Conservation (phyloP, 2,888 invertebrate genomes). For the Geotrupes spiniger region DNA sequence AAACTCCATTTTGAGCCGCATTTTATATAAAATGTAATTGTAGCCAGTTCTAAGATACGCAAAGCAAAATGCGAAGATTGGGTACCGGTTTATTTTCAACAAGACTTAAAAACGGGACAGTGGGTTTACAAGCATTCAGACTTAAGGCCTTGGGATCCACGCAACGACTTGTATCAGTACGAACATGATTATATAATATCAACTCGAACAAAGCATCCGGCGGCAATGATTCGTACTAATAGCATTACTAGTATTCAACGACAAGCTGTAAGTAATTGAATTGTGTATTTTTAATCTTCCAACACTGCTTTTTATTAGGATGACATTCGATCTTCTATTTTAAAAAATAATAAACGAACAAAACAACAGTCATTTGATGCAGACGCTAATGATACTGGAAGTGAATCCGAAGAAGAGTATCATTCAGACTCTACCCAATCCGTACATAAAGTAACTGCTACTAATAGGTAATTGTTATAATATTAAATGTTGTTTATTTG, state of each 20-base stretch:
- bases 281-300: not conserved
- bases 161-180: slow-evolving; percentile 83
- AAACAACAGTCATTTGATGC: slow-evolving; percentile 56
- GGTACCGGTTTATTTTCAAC: slow-evolving; percentile 72
- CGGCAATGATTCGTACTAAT: slow-evolving; percentile 69
- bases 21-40: not conserved
- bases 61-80: slow-evolving; percentile 65
- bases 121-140: slow-evolving; percentile 80
- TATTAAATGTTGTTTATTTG: slow-evolving; percentile 10
- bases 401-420: slow-evolving; percentile 44
- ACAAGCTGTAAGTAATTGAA: slow-evolving; percentile 36
- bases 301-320: slow-evolving; percentile 39
- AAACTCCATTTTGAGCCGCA: not conserved
- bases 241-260: slow-evolving; percentile 69
- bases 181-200: slow-evolving; percentile 78
- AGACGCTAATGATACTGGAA: slow-evolving; percentile 50
- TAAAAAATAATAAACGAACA: slow-evolving; percentile 53
- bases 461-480: slow-evolving; percentile 39
- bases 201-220: slow-evolving; percentile 73
- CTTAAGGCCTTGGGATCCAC: slow-evolving; percentile 82
- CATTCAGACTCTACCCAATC: slow-evolving; percentile 47
- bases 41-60: slow-evolving; percentile 63
- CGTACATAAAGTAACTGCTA: slow-evolving; percentile 40
- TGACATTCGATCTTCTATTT: slow-evolving; percentile 54
- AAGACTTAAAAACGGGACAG: slow-evolving; percentile 52